Evolutionary conservation across 2,888 invertebrate species (phyloP).

Genomic region (Achlya flavicornis): DNA sequence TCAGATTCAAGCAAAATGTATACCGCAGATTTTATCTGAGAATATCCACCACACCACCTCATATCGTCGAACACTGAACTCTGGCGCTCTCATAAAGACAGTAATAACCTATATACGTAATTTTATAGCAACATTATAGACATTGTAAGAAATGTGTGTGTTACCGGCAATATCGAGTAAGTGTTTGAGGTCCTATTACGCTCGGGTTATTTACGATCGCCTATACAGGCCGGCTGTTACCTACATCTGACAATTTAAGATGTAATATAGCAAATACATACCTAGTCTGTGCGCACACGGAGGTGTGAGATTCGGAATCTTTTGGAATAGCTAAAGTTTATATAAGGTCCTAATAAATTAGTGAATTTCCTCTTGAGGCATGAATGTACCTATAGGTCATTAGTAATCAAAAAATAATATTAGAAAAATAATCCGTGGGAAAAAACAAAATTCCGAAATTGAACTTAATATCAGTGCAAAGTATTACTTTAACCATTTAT

Average conservation of each 20-base stretch:
- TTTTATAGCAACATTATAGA: neutral
- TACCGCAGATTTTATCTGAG: no score
- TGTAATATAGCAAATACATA: neutral
- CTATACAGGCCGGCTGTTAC: neutral
- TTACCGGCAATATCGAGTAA: constrained; percentile 9
- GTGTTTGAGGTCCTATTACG: constrained; percentile 1
- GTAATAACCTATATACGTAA: neutral
- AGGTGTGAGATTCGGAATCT: neutral
- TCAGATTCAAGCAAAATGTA: no score
- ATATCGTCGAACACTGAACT: neutral
- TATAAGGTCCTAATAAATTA: no score
- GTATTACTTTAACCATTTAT: no score
- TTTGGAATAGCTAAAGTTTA: no score
- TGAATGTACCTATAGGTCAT: no score
- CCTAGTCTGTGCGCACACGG: no score
- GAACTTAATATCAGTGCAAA: no score
- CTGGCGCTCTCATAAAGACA: neutral
- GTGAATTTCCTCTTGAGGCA: no score
- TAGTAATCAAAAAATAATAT: no score
- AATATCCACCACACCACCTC: neutral
- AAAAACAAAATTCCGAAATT: no score
- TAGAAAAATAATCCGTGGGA: no score
- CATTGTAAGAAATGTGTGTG: constrained; percentile 11
- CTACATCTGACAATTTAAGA: neutral
- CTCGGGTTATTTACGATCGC: constrained; percentile 6